Evolutionary conservation across 2,113 vertebrate species (phyloP).

Genomic region (Trichomycterus rosablanca): DNA sequence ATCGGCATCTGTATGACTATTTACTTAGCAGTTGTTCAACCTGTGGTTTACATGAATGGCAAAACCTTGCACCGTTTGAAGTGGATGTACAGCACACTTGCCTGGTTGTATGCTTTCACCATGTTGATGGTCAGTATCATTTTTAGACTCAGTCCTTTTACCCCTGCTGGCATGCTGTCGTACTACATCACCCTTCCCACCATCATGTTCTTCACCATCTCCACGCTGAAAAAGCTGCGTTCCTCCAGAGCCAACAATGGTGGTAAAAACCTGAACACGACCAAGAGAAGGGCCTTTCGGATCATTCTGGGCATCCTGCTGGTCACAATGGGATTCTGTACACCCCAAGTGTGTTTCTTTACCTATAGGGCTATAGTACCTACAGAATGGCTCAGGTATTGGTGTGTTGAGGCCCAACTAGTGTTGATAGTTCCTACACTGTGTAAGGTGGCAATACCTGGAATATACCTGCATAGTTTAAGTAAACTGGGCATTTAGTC

Average conservation of each 20-base stretch:
- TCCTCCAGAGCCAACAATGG: not conserved
- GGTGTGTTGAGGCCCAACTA: not conserved
- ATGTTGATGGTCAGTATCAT: not conserved
- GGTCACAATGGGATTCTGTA: not conserved
- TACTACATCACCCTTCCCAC: not conserved
- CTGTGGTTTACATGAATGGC: conserved; percentile 7
- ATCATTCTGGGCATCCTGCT: conserved; percentile 16
- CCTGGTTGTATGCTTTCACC: conserved; percentile 17
- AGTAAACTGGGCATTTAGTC: not conserved
- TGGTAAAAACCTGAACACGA: not conserved
- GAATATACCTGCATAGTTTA: conserved; percentile 10
- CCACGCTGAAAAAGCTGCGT: not conserved
- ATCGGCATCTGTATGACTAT: conserved; percentile 20
- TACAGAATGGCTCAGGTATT: not conserved
- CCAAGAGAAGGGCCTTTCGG: conserved; percentile 29
- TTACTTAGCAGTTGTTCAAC: conserved; percentile 37
- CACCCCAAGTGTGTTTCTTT: not conserved
- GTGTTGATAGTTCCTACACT: not conserved
- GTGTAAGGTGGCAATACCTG: not conserved
- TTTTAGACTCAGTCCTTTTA: not conserved
- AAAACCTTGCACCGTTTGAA: not conserved
- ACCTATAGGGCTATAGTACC: not conserved
- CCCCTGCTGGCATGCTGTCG: not conserved
- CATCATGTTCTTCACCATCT: not conserved
- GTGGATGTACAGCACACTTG: not conserved